Evolutionary conservation across 2,888 invertebrate genomes (phyloP).

Genomic region (Stenchaetothrips biformis): DNA sequence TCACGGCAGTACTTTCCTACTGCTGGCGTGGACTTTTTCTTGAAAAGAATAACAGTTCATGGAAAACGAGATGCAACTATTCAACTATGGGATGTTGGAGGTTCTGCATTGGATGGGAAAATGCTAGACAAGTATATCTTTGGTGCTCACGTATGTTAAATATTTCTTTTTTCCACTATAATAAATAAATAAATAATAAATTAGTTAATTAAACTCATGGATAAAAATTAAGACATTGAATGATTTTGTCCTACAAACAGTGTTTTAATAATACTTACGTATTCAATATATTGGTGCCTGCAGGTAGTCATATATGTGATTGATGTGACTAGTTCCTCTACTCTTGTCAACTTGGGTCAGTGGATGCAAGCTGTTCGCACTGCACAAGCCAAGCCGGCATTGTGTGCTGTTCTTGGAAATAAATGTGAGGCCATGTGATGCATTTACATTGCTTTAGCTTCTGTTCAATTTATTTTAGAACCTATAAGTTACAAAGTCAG

Average conservation of each 20-base stretch:
- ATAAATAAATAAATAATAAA: conserved; percentile 26
- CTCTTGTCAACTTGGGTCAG: conserved; percentile 67
- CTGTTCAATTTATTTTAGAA: no score
- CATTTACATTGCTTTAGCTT: no score
- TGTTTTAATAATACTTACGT: no score
- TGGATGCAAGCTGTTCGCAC: conserved; percentile 59
- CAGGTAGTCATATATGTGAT: conserved; percentile 74
- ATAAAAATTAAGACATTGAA: conserved; percentile 30
- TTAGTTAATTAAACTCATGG: background rate
- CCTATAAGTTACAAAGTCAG: no score
- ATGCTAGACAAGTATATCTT: conserved; percentile 75
- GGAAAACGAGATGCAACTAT: conserved; percentile 59
- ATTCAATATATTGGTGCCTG: background rate
- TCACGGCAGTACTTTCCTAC: conserved; percentile 58
- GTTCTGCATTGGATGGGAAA: conserved; percentile 65
- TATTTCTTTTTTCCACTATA: background rate
- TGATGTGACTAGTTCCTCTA: conserved; percentile 71
- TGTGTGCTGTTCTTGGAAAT: conserved; percentile 61
- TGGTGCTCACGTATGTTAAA: conserved; percentile 59
- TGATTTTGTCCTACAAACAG: background rate
- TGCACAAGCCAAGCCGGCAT: conserved; percentile 49
- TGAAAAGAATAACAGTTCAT: conserved; percentile 58
- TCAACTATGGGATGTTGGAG: conserved; percentile 81
- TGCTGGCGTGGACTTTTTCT: conserved; percentile 66
- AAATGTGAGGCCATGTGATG: conserved; percentile 49